phyloP scores from a whole-genome alignment of 2,888 invertebrate genomes.

The Eupithecia inturbata region DNA sequence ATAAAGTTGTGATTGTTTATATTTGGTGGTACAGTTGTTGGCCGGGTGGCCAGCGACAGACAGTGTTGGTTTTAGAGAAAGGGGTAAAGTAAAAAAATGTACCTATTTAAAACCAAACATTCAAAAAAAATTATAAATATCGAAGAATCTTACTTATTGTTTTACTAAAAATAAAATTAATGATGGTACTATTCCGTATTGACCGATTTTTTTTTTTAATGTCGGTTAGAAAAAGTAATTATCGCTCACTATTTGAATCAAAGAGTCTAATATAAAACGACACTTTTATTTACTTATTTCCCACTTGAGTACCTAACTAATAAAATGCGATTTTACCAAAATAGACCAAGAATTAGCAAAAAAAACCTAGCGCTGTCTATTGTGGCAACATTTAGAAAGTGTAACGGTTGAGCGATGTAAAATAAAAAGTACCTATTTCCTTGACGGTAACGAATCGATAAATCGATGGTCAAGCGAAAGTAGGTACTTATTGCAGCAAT shows the following conservation, averaged over 20 bases:
- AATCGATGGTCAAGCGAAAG: slow-evolving; percentile 22
- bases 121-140: too few relatives aligned
- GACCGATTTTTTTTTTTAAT: too few relatives aligned
- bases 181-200: too few relatives aligned
- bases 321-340: background rate
- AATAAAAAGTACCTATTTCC: slow-evolving; percentile 18
- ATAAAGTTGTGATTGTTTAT: background rate
- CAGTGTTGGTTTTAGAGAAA: background rate
- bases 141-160: too few relatives aligned
- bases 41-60: background rate
- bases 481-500: background rate
- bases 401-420: slow-evolving; percentile 15
- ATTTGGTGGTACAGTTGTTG: background rate
- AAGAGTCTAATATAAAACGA: too few relatives aligned
- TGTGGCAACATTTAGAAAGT: slow-evolving; percentile 16
- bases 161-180: too few relatives aligned
- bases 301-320: background rate
- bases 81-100: background rate
- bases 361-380: background rate
- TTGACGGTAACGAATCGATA: slow-evolving; percentile 17
- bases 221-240: too few relatives aligned
- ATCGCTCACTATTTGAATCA: too few relatives aligned
- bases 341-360: background rate
- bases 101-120: too few relatives aligned
- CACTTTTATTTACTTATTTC: too few relatives aligned